Evolutionary conservation across 1,140 invertebrate species (phyloP).

Genomic region (Lepidurus arcticus): DNA sequence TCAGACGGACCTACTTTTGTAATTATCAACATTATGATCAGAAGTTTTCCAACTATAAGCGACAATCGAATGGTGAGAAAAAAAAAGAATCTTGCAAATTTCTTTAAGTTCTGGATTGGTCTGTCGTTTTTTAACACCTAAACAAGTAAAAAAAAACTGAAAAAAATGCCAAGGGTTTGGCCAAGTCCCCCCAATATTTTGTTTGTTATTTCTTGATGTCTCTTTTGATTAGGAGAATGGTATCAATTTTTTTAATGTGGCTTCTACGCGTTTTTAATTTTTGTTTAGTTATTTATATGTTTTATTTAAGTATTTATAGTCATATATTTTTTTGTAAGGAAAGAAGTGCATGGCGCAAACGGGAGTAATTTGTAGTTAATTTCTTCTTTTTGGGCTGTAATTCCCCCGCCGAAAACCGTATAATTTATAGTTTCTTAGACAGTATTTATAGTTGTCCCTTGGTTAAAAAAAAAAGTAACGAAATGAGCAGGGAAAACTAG

Average conservation of each 20-base stretch:
- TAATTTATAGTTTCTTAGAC: no score
- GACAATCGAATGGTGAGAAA: conserved; percentile 96
- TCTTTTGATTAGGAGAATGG: conserved; percentile 12
- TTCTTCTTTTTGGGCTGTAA: no score
- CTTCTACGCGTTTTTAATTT: background rate
- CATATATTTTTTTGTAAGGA: no score
- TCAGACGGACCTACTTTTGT: conserved; percentile 72
- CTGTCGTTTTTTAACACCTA: background rate
- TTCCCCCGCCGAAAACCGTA: no score
- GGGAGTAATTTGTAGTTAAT: no score
- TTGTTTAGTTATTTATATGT: background rate
- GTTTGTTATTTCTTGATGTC: background rate
- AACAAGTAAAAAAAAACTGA: conserved; percentile 13
- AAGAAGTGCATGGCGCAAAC: no score
- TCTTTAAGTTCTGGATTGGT: background rate
- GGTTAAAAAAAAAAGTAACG: conserved; percentile 29
- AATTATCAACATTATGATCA: conserved; percentile 91
- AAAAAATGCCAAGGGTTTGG: background rate
- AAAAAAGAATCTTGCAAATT: conserved; percentile 31
- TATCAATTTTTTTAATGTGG: background rate
- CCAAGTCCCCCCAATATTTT: background rate
- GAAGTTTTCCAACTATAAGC: conserved; percentile 94
- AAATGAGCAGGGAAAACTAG: background rate
- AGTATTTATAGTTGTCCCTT: no score
- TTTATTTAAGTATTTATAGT: background rate